These are phyloP conservation scores for Eulemur albifrons DNA, from an alignment of 2,797 vertebrate species.

Conservation along the genomic window DNA sequence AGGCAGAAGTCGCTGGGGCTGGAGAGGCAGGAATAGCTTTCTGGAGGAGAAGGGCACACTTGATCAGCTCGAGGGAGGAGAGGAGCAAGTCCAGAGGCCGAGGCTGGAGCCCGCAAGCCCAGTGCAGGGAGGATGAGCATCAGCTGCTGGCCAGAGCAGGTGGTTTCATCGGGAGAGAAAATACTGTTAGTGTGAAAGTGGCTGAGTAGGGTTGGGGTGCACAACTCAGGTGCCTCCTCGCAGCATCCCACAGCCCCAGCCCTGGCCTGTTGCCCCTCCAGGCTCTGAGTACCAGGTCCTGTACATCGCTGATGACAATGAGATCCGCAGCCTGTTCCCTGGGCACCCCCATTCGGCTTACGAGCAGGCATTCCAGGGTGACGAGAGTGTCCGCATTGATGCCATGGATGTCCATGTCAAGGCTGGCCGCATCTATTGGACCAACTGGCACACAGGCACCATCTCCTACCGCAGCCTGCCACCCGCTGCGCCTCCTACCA, in stretches of 20 bases:
- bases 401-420: constrained; percentile 97
- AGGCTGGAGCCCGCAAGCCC: background rate
- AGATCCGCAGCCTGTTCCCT: constrained; percentile 95
- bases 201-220: background rate
- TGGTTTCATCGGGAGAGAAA: background rate
- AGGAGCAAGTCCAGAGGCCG: background rate
- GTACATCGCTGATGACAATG: constrained; percentile 96
- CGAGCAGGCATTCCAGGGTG: constrained; percentile 95
- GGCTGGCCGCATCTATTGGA: constrained; percentile 96
- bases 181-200: background rate
- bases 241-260: background rate
- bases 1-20: background rate
- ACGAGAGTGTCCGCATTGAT: constrained; percentile 94
- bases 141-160: background rate
- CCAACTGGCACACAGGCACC: constrained; percentile 97
- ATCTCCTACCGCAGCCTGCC: constrained; percentile 94
- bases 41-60: background rate
- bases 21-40: background rate
- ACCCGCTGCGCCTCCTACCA: constrained; percentile 84
- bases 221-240: background rate
- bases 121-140: accelerated
- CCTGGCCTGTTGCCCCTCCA: constrained; percentile 30
- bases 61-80: background rate
- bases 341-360: constrained; percentile 94
- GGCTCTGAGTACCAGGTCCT: constrained; percentile 92